Evolutionary conservation across 2,113 vertebrate species (phyloP), one percentile per base, ranked within the genome.

Genomic region (Hucho hucho): DNA sequence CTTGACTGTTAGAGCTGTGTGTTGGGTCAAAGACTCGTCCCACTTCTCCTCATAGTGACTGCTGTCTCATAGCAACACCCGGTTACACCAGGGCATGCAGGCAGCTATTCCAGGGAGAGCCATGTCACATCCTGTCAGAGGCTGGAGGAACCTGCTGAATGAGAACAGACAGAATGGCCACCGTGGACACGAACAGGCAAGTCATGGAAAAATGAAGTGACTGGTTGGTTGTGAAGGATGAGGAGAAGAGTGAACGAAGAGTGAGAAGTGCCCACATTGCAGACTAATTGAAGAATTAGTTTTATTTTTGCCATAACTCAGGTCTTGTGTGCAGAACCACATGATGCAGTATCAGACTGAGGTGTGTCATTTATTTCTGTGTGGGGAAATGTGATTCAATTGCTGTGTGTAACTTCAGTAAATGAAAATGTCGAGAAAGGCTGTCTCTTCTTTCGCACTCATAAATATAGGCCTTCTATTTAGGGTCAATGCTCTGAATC

Each of bases 1-100:
- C 72, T 81, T 32, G 26, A 74, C 14, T 47, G 29, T 69, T 22
- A 73, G 28, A 67, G 22, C 70, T 75, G 18, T 22, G 77, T 14
- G 69, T 37, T 28, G 32, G 75, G 81, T 81, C 75, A 79, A 83
- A 75, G 76, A 79, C 63, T 73, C 75, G 64, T 81, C 70, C 69
- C 75, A 71, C 43, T 64, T 25, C 28, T 22, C 26, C 63, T 28
- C 26, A 70, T 28, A 64, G n/a, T 28, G 64, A 59, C 43, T 76
- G 69, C 14, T 16, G 22, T 26, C 22, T 64, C 11, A 32, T 46
- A 43, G 58, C 71, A 14, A 29, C 5, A 32, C 16, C 7, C 12
- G 4, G 9, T 65, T 64, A 22, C n/a, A 75, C 20, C 32, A 58
- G 53, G 28, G 32, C 72, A 63, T 72, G 25, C 64, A 28, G 24